phyloP scores from a whole-genome alignment of 2,797 vertebrate species.

The Morelia viridis region DNA sequence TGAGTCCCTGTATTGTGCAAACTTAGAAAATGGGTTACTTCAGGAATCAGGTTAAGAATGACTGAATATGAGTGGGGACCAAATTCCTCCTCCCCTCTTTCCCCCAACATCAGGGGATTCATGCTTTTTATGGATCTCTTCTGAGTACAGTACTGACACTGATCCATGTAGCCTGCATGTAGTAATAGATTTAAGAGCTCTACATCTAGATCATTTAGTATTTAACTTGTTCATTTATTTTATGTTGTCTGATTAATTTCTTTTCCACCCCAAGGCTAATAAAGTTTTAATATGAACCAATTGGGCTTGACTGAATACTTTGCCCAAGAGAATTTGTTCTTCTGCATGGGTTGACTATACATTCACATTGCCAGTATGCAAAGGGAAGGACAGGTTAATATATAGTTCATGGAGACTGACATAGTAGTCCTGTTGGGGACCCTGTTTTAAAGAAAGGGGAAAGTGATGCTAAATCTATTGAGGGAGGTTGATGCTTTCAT shows the following conservation, averaged over 20 bases:
- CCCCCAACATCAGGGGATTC: neutral
- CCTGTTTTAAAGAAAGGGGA: neutral
- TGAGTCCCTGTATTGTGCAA: neutral
- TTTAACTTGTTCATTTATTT: neutral
- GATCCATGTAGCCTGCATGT: neutral
- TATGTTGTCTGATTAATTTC: neutral
- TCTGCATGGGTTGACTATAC: neutral
- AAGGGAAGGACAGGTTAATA: neutral
- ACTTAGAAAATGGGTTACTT: neutral
- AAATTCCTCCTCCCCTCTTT: neutral
- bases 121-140: neutral
- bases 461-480: neutral
- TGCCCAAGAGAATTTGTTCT: neutral
- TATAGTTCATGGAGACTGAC: neutral
- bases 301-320: neutral
- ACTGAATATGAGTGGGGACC: neutral
- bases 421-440: neutral
- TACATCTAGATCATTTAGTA: neutral
- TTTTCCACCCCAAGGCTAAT: neutral
- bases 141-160: neutral
- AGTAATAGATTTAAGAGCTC: neutral
- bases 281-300: neutral
- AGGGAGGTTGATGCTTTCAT: neutral
- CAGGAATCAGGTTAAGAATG: neutral
- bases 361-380: neutral